Evolutionary conservation across 2,888 invertebrate species (phyloP), one percentile per base, ranked within the genome.

Genomic region (Sussaba pulchella): DNA sequence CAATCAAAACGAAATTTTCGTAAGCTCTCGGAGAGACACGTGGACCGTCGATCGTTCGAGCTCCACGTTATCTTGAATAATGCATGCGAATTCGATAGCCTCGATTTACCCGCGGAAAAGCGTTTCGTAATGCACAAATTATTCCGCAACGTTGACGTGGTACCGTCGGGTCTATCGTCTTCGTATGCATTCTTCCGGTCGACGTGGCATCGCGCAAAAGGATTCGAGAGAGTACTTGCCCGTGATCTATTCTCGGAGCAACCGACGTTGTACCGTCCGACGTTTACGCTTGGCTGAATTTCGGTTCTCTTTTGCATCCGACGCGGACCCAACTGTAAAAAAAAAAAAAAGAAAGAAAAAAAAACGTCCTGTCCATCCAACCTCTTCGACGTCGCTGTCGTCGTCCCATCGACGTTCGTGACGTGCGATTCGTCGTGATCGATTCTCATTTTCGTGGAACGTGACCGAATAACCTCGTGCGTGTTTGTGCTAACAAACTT

Each of bases 401-500:
- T 39, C 39, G 59, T 59, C 63, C 24, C 8, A 24, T 9, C 24
- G 50, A 50, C 31, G 36, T 36, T 45, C n/a, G 47, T 36, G 66
- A 67, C 39, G 21, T 41, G 3, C n/a, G 17, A 26, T n/a, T 12
- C 47, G 31, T 45, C 47, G 66, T 50, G 66, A 54, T 70, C 66
- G 67, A 52, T 72, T 69, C 76, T 59, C 70, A 45, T 63, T 63
- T 59, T 52, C 50, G 36, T 52, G 64, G 63, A 81, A n/a, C n/a
- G 75, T 81, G 74, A 78, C 69, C 72, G 71, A 78, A 73, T 82
- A 82, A 82, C 77, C n/a, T n/a, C 80, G 78, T 82, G 78, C 80
- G 82, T 85, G 82, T 83, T 76, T 83, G 83, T 82, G 84, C 82
- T 84, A 82, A 84, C 78, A 74, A 76, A 82, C 69, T 78, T 71